Percentiles rank a stretch among this genome's conserved stretches.
Evolutionary conservation across 2,888 invertebrate species (phyloP).

Genomic region (Scaptomyza polygonia): DNA sequence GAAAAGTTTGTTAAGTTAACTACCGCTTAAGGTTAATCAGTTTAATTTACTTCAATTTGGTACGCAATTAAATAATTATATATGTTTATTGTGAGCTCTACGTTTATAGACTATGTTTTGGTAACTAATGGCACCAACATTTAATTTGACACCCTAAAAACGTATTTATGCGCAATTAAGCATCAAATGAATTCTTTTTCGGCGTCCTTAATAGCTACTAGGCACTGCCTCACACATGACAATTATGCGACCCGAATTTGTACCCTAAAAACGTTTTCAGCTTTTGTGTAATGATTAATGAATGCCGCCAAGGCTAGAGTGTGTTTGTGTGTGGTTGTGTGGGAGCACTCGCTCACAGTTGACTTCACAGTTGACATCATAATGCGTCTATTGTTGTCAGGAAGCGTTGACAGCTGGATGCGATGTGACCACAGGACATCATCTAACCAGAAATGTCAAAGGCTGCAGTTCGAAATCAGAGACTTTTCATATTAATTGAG

Average conservation of each 20-base stretch:
- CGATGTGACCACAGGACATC: constrained; percentile 33
- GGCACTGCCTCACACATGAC: constrained; percentile 51
- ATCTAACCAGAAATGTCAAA: constrained; percentile 38
- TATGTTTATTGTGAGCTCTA: no score
- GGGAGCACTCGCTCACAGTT: constrained; percentile 40
- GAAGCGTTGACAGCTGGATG: constrained; percentile 56
- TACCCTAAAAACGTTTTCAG: constrained; percentile 42
- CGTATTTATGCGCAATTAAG: constrained; percentile 64
- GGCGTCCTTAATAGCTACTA: constrained; percentile 15
- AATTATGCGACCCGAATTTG: constrained; percentile 63
- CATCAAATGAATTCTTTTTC: constrained; percentile 55
- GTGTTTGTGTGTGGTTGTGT: constrained; percentile 11
- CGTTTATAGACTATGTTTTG: not conserved
- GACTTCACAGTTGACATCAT: constrained; percentile 76
- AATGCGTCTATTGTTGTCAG: constrained; percentile 69
- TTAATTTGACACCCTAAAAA: constrained; percentile 24
- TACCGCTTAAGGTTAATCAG: not conserved
- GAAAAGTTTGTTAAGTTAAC: not conserved
- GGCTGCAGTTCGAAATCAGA: constrained; percentile 30
- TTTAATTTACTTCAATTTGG: not conserved
- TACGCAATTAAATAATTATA: not conserved
- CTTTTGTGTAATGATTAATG: constrained; percentile 67
- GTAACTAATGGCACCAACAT: constrained; percentile 15
- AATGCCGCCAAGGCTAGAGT: constrained; percentile 29
- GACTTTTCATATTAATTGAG: constrained; percentile 43